Base-by-base conservation (phyloP, 2,113 vertebrate genomes). In the Platichthys stellatus region DNA sequence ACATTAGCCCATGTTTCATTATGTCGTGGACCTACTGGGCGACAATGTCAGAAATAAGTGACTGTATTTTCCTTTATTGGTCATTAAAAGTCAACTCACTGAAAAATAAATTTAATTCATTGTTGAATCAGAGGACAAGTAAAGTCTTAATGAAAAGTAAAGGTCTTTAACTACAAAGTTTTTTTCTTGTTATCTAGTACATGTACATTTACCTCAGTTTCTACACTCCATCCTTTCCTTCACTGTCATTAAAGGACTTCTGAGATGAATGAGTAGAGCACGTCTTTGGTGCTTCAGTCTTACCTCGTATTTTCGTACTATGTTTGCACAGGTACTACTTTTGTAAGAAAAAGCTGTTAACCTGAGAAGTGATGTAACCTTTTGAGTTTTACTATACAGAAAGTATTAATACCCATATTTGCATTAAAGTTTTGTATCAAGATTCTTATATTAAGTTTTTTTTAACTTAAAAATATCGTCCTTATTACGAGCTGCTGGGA, bases 341-440 rank as follows among this genome's bases (percentile, higher is more conserved):
- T 43, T 43, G 18, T 75, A 79, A 76, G 59, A 56, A 71, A 73
- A 54, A 77, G 26, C 28, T 61, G 47, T 81, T 79, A 54, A 31
- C 31, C 31, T 31, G 31, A 31, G 31, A 31, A 31, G 57, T 78
- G 51, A 85, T 86, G 58, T 90, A 85, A 83, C 80, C 72, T 40
- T 84, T 73, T 75, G 51, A 84, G 81, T 85, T 83, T 73, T 60
- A 62, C 72, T 79, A 65, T 78, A 84, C 71, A 80, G 35, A 65
- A 70, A 85, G 56, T 78, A 62, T 81, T 69, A 69, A 67, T 63
- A 89, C 76, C 68, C 67, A 82, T 72, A 69, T 86, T 84, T 90
- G 72, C 72, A 78, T 80, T 83, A 24, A 74, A 79, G 74, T 69
- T 80, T 86, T 86, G 76, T 88, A 85, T 72, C 24, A 26, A 82